Base-by-base conservation (phyloP, 1,140 invertebrate species). In the Lucilia cuprina region DNA sequence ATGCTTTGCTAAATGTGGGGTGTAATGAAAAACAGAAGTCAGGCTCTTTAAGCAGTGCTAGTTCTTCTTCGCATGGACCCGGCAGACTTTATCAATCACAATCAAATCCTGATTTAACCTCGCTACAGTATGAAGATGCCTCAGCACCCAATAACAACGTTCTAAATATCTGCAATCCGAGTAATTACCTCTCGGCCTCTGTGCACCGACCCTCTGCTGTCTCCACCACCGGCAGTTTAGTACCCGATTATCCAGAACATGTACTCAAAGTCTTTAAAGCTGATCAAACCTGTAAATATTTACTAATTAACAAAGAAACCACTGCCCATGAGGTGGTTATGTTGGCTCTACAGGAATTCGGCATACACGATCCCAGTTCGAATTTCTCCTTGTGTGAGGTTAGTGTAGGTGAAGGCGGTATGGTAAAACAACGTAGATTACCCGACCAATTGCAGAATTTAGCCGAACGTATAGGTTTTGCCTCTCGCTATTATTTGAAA, bases 281-380 rank as follows among this genome's bases (percentile, higher is more conserved):
- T 34, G 99, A 99, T 93, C 98, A 99, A 92, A 97, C 96, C 5
- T 99, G 96, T 93, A 99, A 99, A 92, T 99, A 98, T 92, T 94
- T 99, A 83, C 94, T 98, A 70, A 97, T 99, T 80, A 97, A 99
- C 91, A 99, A 99, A 93, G 98, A 99, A 91, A 99, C 98, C 3
- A 99, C 98, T 34, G 98, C 98, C 0, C 96, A 98, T 88, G 98
- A 99, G 93, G 98, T 99, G 77, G 98, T 99, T 0, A 99, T 99
- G 97, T 92, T 99, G 84, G 96, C 98, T 1, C 93, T 99, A 49
- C 96, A 98, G 90, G 98, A 99, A 91, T 99, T 99, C 92, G 97
- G 97, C 74, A 98, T 99, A 84, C 97, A 96, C 65, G 97, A 99
- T 86, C 96, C 96, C 2, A 97, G 96, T 92, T 96, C 95, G 12